Evolutionary conservation across 2,888 invertebrate genomes (phyloP).

Genomic region (Apoderus coryli): DNA sequence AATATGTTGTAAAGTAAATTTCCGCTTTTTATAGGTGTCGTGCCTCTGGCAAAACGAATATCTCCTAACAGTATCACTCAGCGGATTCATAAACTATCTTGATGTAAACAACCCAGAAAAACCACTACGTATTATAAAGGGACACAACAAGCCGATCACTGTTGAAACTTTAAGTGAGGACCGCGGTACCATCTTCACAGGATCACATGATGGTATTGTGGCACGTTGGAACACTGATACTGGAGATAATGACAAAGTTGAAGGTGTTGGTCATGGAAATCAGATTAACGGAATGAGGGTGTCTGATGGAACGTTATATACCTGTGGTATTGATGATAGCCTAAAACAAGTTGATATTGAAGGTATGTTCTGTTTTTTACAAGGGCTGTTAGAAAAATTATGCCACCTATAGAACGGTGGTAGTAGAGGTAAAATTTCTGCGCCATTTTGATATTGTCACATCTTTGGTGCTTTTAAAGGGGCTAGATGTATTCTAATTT

Average conservation of each 20-base stretch:
- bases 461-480: too few species aligned
- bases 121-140: constrained; percentile 73
- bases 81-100: constrained; percentile 89
- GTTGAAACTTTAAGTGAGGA: constrained; percentile 67
- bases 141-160: constrained; percentile 97
- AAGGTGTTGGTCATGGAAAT: constrained; percentile 84
- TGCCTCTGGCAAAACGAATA: constrained; percentile 85
- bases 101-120: constrained; percentile 72
- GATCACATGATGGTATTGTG: constrained; percentile 85
- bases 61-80: constrained; percentile 82
- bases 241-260: constrained; percentile 72
- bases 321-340: constrained; percentile 90
- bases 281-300: constrained; percentile 85
- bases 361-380: too few species aligned
- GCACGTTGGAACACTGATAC: constrained; percentile 67
- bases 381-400: too few species aligned
- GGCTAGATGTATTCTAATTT: too few species aligned
- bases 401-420: too few species aligned
- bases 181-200: constrained; percentile 69
- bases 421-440: too few species aligned
- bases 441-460: too few species aligned
- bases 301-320: constrained; percentile 53
- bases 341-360: constrained; percentile 50
- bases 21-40: constrained; percentile 45
- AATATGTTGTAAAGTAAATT: constrained; percentile 4